phyloP scores from a whole-genome alignment of 2,797 vertebrate species.

The Channallabes apus region DNA sequence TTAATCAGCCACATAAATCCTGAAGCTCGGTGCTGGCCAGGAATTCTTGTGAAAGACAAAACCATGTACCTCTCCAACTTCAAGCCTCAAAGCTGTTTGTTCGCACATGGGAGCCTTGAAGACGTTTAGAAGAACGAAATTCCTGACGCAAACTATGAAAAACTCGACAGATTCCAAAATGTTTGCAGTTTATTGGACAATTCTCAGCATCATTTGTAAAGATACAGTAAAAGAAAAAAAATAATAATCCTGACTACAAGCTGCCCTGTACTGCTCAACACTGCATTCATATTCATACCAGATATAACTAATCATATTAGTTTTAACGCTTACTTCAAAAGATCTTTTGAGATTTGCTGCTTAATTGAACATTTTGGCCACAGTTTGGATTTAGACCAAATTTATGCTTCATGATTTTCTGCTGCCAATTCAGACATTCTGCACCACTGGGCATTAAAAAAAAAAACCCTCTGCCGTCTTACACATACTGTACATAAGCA shows the following conservation, averaged over 20 bases:
- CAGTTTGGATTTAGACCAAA: background rate
- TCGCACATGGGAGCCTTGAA: constrained; percentile 37
- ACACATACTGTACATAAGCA: background rate
- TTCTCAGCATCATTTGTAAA: background rate
- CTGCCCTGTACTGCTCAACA: background rate
- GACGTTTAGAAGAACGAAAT: constrained; percentile 25
- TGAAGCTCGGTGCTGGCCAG: constrained; percentile 53
- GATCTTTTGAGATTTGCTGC: background rate
- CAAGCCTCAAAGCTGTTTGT: constrained; percentile 32
- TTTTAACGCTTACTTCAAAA: background rate
- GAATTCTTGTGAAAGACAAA: constrained; percentile 73
- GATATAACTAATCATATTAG: background rate
- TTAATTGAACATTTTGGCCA: background rate
- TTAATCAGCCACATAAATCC: constrained; percentile 73
- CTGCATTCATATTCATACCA: background rate
- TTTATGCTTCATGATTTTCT: background rate
- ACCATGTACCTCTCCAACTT: constrained; percentile 55
- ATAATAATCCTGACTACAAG: no score
- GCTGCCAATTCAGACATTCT: background rate
- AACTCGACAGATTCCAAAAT: background rate
- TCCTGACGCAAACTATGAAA: background rate
- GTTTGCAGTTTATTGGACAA: background rate
- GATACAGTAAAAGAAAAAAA: background rate
- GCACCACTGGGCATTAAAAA: background rate
- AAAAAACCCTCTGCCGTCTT: background rate